Conservation (phyloP, 2,797 vertebrate genomes). For the Nyctibius grandis region DNA sequence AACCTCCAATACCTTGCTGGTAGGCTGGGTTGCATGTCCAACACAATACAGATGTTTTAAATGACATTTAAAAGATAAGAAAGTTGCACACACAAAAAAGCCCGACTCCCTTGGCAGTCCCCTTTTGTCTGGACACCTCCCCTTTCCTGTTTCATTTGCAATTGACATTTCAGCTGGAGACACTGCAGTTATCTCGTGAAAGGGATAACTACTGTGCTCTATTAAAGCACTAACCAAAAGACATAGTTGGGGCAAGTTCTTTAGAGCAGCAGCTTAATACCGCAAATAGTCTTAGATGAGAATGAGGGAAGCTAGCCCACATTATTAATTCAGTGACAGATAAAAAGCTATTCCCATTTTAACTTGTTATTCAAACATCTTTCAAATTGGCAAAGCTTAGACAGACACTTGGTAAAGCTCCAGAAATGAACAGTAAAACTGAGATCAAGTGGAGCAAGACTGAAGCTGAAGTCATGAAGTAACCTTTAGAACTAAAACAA, state of each 20-base stretch:
- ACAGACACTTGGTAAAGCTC: neutral
- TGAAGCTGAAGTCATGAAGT: neutral
- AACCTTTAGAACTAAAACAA: neutral
- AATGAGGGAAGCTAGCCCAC: neutral
- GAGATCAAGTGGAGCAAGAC: neutral
- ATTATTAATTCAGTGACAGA: neutral
- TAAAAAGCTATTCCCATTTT: neutral
- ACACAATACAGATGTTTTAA: neutral
- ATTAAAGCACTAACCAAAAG: neutral
- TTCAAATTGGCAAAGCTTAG: neutral
- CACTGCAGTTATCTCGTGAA: neutral
- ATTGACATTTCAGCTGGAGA: neutral
- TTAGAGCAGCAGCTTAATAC: neutral
- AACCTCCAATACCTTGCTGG: neutral
- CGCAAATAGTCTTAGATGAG: neutral
- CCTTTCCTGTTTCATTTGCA: neutral
- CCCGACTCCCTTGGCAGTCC: neutral
- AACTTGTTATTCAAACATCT: neutral
- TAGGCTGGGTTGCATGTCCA: neutral
- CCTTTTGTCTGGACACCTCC: neutral
- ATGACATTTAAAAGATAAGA: neutral
- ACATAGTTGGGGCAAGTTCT: neutral
- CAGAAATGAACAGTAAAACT: neutral
- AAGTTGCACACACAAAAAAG: neutral
- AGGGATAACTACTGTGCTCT: neutral